phyloP scores from a whole-genome alignment of 1,140 invertebrate genomes.

The Drosophila pruinosa region DNA sequence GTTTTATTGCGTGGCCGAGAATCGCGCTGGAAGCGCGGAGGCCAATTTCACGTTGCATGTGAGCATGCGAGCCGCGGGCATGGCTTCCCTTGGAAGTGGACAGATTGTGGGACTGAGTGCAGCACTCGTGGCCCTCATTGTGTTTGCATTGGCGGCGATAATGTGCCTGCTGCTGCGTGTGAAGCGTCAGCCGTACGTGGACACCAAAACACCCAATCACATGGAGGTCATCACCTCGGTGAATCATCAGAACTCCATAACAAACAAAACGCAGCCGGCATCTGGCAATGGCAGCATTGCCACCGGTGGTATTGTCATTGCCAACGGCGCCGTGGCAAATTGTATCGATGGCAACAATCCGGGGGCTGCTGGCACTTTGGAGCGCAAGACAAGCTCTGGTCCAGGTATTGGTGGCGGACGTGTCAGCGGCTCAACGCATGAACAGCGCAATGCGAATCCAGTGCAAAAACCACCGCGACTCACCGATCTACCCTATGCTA shows the following conservation, averaged over 20 bases:
- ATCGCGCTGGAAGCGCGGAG: conserved; percentile 95
- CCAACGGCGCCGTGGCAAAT: conserved; percentile 71
- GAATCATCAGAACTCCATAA: conserved; percentile 84
- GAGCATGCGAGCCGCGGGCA: conserved; percentile 88
- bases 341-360: conserved; percentile 48
- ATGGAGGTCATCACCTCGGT: conserved; percentile 87
- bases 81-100: conserved; percentile 90
- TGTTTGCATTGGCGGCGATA: conserved; percentile 89
- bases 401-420: conserved; percentile 5
- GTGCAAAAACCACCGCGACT: conserved; percentile 88
- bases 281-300: conserved; percentile 84
- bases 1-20: conserved; percentile 95
- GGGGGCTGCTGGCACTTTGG: conserved; percentile 37
- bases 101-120: conserved; percentile 94
- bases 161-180: conserved; percentile 89
- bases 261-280: conserved; percentile 83
- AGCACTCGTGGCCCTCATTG: conserved; percentile 90
- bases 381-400: conserved; percentile 52
- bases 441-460: conserved; percentile 86
- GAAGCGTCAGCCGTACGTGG: conserved; percentile 87
- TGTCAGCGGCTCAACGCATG: conserved; percentile 42
- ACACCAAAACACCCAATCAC: conserved; percentile 89
- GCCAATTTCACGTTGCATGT: conserved; percentile 95
- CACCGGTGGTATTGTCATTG: conserved; percentile 81
- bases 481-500: conserved; percentile 86